Percentiles rank a stretch among this genome's conserved stretches.
Conservation (phyloP, 2,888 invertebrate genomes). For the Stenchaetothrips biformis region DNA sequence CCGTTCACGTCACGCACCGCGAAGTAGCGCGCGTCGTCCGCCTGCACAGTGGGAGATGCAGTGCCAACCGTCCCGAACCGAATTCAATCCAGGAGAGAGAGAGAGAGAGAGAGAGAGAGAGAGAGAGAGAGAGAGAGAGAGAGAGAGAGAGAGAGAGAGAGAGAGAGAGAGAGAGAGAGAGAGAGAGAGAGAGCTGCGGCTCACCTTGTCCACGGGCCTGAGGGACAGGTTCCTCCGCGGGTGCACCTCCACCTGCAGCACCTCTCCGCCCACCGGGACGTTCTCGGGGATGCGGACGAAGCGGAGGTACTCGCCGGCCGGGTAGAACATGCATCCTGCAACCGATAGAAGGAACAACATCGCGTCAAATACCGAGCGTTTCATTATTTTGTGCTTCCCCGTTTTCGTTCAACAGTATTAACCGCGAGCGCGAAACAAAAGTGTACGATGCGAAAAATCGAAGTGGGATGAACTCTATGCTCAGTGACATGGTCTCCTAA, state of each 20-base stretch:
- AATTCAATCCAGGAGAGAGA: too few relatives aligned
- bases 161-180: too few relatives aligned
- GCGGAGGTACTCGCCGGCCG: slow-evolving; percentile 73
- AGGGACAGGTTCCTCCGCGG: slow-evolving; percentile 69
- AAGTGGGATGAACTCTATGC: not conserved
- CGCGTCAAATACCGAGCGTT: not conserved
- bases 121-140: too few relatives aligned
- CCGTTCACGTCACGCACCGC: slow-evolving; percentile 68
- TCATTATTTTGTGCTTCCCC: not conserved
- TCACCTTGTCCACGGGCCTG: slow-evolving; percentile 63
- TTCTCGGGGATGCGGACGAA: slow-evolving; percentile 83
- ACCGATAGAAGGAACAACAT: not conserved
- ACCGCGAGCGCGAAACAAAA: too few relatives aligned
- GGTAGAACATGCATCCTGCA: slow-evolving; percentile 78
- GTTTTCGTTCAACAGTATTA: not conserved
- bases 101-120: too few relatives aligned
- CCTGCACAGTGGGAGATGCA: slow-evolving; percentile 44
- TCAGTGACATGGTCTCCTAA: too few relatives aligned
- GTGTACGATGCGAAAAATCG: too few relatives aligned
- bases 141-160: too few relatives aligned
- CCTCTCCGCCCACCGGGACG: slow-evolving; percentile 68
- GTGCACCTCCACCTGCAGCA: slow-evolving; percentile 74
- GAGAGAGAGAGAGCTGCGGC: too few relatives aligned
- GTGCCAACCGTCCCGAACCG: too few relatives aligned
- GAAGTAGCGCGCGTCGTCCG: slow-evolving; percentile 67